Conservation (phyloP, 1,140 invertebrate genomes). For the Drosophila biarmipes region DNA sequence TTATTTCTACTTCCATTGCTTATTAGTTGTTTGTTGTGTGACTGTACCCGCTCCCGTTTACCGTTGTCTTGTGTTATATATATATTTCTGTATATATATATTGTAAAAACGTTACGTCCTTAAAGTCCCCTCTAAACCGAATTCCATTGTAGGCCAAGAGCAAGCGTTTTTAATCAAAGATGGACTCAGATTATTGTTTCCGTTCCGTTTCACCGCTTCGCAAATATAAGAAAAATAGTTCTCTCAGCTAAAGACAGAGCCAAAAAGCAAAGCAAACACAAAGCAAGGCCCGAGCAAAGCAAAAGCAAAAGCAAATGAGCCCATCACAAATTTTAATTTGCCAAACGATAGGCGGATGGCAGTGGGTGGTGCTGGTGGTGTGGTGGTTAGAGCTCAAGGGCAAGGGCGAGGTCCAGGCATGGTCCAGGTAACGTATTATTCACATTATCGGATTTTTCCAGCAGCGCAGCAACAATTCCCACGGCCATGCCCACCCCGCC, state of each 20-base stretch:
- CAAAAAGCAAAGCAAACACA: slow-evolving; percentile 29
- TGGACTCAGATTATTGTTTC: slow-evolving; percentile 58
- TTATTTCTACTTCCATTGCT: slow-evolving; percentile 48
- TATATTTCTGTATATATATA: slow-evolving; percentile 6
- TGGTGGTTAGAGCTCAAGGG: background rate
- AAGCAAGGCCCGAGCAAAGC: slow-evolving; percentile 30
- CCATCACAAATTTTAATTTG: slow-evolving; percentile 84
- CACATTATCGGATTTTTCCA: slow-evolving; percentile 9
- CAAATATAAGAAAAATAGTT: slow-evolving; percentile 38
- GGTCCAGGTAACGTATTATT: slow-evolving; percentile 29
- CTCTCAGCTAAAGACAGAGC: slow-evolving; percentile 12
- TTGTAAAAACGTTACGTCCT: slow-evolving; percentile 35
- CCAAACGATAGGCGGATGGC: slow-evolving; percentile 35
- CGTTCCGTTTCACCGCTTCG: slow-evolving; percentile 52
- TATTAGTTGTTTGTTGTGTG: slow-evolving; percentile 47
- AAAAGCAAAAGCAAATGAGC: slow-evolving; percentile 58
- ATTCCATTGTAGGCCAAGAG: slow-evolving; percentile 51
- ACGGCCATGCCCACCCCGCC: background rate
- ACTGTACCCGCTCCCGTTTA: slow-evolving; percentile 24
- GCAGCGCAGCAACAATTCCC: slow-evolving; percentile 33
- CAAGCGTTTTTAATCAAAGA: slow-evolving; percentile 85
- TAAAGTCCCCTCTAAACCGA: slow-evolving; percentile 3
- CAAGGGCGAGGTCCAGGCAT: background rate
- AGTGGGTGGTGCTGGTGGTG: slow-evolving; percentile 22
- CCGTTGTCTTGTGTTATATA: slow-evolving; percentile 18